phyloP scores from a whole-genome alignment of 1,140 invertebrate genomes.

The Zaprionus lachaisei region DNA sequence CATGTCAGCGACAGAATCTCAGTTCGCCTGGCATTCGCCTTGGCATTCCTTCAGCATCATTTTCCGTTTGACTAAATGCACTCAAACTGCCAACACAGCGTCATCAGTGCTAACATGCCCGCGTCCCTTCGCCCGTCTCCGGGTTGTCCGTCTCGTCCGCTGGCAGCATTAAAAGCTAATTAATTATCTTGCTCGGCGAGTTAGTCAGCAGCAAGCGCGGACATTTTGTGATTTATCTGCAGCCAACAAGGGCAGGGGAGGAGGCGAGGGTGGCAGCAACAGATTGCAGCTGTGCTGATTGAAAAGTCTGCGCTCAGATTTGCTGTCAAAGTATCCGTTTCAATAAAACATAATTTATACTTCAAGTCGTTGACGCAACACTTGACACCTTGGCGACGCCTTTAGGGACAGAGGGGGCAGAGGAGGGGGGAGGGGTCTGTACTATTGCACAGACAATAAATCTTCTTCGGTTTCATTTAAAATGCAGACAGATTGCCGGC shows the following conservation, averaged over 20 bases:
- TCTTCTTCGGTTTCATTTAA: slow-evolving; percentile 78
- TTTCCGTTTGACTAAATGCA: slow-evolving; percentile 83
- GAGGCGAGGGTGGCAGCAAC: slow-evolving; percentile 19
- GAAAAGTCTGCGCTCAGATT: slow-evolving; percentile 62
- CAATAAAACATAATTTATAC: slow-evolving; percentile 78
- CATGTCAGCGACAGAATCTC: slow-evolving; percentile 68
- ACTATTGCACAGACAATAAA: slow-evolving; percentile 62
- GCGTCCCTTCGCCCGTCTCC: slow-evolving; percentile 3
- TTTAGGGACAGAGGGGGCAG: neutral
- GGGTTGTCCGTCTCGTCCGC: slow-evolving; percentile 15
- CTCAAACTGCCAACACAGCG: slow-evolving; percentile 48
- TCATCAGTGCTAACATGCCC: slow-evolving; percentile 22
- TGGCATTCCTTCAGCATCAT: slow-evolving; percentile 65
- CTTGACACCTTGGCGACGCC: slow-evolving; percentile 63
- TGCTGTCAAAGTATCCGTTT: slow-evolving; percentile 70
- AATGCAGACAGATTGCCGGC: slow-evolving; percentile 77
- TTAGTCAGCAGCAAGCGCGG: slow-evolving; percentile 41
- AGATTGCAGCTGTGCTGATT: slow-evolving; percentile 66
- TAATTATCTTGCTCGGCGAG: slow-evolving; percentile 70
- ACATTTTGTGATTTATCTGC: slow-evolving; percentile 65
- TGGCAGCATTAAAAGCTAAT: slow-evolving; percentile 80
- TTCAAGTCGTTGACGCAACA: slow-evolving; percentile 39
- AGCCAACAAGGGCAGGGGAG: neutral
- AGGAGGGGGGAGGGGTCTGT: neutral
- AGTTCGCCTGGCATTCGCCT: slow-evolving; percentile 46